phyloP scores from a whole-genome alignment of 2,113 vertebrate species.

The Rhipidura dahli region DNA sequence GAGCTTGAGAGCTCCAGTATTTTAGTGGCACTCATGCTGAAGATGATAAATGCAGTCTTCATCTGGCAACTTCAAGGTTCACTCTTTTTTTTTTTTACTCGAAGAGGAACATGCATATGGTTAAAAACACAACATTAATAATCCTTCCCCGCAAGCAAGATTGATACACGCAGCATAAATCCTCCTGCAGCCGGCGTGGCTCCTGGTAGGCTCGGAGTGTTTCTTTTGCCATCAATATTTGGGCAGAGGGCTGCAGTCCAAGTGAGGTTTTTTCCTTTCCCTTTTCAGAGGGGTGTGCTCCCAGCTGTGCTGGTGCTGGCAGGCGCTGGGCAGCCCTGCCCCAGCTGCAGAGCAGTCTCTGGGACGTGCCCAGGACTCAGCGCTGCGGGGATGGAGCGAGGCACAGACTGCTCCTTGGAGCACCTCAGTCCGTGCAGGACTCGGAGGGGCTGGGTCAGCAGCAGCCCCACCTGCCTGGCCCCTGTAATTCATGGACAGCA shows the following conservation, averaged over 20 bases:
- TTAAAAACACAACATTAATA: constrained; percentile 14
- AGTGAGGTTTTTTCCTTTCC: not conserved
- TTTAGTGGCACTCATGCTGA: constrained; percentile 34
- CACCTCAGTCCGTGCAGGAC: not conserved
- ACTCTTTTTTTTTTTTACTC: not conserved
- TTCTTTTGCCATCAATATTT: not conserved
- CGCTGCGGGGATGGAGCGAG: accelerated
- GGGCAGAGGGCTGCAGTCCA: not conserved
- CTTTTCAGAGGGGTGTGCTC: not conserved
- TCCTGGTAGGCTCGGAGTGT: accelerated
- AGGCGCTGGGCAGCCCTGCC: not conserved
- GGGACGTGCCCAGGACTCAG: not conserved
- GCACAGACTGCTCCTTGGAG: not conserved
- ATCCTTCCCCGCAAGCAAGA: not conserved
- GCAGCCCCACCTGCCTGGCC: not conserved
- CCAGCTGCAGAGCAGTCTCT: not conserved
- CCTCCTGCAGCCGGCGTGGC: not conserved
- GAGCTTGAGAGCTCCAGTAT: constrained; percentile 29
- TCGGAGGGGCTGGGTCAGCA: not conserved
- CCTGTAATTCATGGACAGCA: accelerated
- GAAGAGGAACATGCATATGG: not conserved
- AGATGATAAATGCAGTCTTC: constrained; percentile 69
- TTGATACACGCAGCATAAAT: not conserved
- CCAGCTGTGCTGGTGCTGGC: not conserved
- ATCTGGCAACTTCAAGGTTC: constrained; percentile 53